phyloP scores from a whole-genome alignment of 2,797 vertebrate genomes.

The Eospalax fontanierii region DNA sequence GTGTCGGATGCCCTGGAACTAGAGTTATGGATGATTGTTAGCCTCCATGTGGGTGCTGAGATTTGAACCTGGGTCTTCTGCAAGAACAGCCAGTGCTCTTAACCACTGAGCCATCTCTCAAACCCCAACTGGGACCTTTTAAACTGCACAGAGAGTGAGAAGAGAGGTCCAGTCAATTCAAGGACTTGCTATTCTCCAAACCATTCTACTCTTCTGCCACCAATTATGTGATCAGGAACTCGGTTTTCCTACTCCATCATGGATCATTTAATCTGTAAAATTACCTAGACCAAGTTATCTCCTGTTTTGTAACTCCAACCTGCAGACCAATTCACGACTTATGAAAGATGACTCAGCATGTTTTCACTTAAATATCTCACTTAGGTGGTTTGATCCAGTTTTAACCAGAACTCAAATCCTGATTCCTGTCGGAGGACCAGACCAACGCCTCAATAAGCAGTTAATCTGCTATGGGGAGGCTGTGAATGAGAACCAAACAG shows the following conservation, averaged over 20 bases:
- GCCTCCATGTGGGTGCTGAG: too few relatives aligned
- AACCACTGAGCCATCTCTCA: too few relatives aligned
- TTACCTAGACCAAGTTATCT: background rate
- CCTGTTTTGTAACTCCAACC: background rate
- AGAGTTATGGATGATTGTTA: too few relatives aligned
- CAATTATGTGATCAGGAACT: background rate
- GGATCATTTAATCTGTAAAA: background rate
- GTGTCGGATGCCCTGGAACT: too few relatives aligned
- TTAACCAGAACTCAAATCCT: conserved; percentile 27
- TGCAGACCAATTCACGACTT: background rate
- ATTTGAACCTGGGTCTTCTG: too few relatives aligned
- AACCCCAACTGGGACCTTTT: background rate
- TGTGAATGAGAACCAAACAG: background rate
- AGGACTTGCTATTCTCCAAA: background rate
- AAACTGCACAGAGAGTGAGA: background rate
- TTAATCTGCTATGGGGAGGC: background rate
- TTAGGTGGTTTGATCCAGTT: background rate
- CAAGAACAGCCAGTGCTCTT: too few relatives aligned
- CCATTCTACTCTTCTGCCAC: background rate
- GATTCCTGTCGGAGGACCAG: background rate
- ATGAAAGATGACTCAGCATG: background rate
- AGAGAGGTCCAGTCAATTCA: background rate
- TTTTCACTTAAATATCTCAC: conserved; percentile 39
- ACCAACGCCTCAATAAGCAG: background rate
- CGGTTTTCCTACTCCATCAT: background rate